Evolutionary conservation across 2,888 invertebrate species (phyloP).

Genomic region (Arge pagana): DNA sequence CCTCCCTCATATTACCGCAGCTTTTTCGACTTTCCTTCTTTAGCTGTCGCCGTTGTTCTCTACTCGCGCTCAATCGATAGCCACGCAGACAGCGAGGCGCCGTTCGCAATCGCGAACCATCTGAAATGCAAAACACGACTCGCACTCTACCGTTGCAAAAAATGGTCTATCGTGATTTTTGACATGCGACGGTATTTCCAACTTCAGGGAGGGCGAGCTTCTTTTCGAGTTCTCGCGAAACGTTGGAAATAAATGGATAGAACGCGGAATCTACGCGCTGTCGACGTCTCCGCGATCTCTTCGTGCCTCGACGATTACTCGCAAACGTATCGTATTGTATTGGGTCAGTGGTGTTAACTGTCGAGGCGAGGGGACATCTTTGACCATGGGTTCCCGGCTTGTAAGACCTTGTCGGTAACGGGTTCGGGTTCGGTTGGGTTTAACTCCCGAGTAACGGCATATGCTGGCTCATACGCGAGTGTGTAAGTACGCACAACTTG

Average conservation of each 20-base stretch:
- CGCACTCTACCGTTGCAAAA: too few species aligned
- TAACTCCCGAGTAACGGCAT: constrained; percentile 17
- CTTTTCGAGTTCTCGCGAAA: too few species aligned
- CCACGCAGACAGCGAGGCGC: constrained; percentile 12
- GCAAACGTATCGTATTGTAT: not conserved
- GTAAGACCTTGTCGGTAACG: constrained; percentile 9
- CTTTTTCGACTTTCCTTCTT: too few species aligned
- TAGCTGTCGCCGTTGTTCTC: not conserved
- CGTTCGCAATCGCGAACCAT: not conserved
- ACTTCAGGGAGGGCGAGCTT: too few species aligned
- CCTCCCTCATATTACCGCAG: too few species aligned
- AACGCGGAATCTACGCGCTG: too few species aligned
- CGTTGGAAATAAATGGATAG: too few species aligned
- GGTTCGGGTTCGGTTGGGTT: constrained; percentile 12
- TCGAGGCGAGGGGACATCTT: constrained; percentile 10
- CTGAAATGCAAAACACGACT: constrained; percentile 15
- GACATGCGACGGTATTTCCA: too few species aligned
- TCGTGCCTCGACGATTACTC: too few species aligned
- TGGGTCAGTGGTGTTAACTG: constrained; percentile 18
- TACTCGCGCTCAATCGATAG: constrained; percentile 13
- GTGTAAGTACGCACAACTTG: constrained; percentile 9
- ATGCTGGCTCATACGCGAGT: not conserved
- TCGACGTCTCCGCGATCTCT: too few species aligned
- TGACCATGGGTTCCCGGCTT: constrained; percentile 4
- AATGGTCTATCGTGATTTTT: too few species aligned